Base-by-base conservation (phyloP, 2,113 vertebrate species). In the Scomber colias region DNA sequence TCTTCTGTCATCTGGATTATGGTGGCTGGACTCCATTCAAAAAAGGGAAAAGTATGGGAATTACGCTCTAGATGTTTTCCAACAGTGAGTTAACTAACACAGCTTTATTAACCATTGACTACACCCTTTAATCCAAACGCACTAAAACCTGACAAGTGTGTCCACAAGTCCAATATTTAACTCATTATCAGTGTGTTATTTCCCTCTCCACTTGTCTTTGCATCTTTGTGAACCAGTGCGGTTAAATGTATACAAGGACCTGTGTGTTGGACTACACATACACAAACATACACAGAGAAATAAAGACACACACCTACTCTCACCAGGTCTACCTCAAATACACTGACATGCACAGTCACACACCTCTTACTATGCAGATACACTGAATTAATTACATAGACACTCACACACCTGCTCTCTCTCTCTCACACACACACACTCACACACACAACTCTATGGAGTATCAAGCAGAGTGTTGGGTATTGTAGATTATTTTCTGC, bases 391-490 rank as follows among this genome's bases (percentile, higher is more conserved):
- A 19, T 59, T 40, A 40, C 35, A 65, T 16, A 63, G 19, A 46
- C 50, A n/a, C 17, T 13, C 14, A 35, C 21, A 27, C 59, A 40
- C 35, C 35, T 40, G 35, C 35, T 40, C 35, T 7, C 35, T 40
- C 35, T 40, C 31, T 35, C 31, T 7, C 7, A 45, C 53, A 56
- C 8, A 59, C 21, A 65, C 21, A 48, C 56, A 44, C 54, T 46
- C 31, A 54, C 9, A 46, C 9, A 1, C 16, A n/a, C 16, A 16
- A 11, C 56, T 62, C 24, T 70, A 21, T n/a, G 27, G 31, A 69
- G 40, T 17, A 68, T 53, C 62, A 81, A 56, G 40, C 49, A 19
- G 51, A 46, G 53, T 35, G 21, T 63, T 45, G 16, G 30, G 5
- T 21, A 14, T 31, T 19, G 13, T 17, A 13, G 46, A 60, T 50